Percentiles rank a stretch among this genome's conserved stretches.
Evolutionary conservation across 1,140 invertebrate genomes (phyloP).

Genomic region (Drosophila sechellia): DNA sequence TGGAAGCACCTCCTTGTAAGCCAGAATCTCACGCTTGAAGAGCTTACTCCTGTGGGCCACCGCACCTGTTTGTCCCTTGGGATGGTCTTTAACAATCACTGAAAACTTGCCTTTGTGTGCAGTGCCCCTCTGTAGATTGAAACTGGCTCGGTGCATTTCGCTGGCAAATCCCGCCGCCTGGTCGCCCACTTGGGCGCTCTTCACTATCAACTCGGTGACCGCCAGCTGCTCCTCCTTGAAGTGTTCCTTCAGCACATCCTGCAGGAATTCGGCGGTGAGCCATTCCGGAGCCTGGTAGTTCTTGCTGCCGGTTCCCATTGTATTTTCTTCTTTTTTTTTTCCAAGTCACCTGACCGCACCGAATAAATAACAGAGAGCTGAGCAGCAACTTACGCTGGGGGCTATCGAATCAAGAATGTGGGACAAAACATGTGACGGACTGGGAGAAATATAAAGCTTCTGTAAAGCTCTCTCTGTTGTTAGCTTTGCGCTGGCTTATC

Average conservation of each 20-base stretch:
- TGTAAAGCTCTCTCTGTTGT: slow-evolving; percentile 48
- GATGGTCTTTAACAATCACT: slow-evolving; percentile 80
- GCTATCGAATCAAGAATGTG: slow-evolving; percentile 46
- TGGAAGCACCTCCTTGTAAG: slow-evolving; percentile 78
- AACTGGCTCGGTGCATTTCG: slow-evolving; percentile 78
- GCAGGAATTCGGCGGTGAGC: slow-evolving; percentile 75
- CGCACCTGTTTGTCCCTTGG: slow-evolving; percentile 76
- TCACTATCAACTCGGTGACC: slow-evolving; percentile 70
- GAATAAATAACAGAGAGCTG: slow-evolving; percentile 23
- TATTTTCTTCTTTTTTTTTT: slow-evolving; percentile 29
- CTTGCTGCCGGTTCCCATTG: slow-evolving; percentile 79
- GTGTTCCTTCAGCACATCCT: slow-evolving; percentile 81
- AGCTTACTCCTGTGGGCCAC: slow-evolving; percentile 77
- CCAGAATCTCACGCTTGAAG: slow-evolving; percentile 79
- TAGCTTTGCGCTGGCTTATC: slow-evolving; percentile 26
- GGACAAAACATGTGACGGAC: slow-evolving; percentile 17
- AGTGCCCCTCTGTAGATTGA: slow-evolving; percentile 68
- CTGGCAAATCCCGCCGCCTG: slow-evolving; percentile 71
- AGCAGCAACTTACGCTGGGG: slow-evolving; percentile 30
- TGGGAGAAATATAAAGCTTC: slow-evolving; percentile 1
- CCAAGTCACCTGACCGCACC: slow-evolving; percentile 73
- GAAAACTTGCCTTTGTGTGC: slow-evolving; percentile 71
- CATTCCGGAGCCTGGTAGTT: slow-evolving; percentile 79
- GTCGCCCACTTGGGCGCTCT: slow-evolving; percentile 59
- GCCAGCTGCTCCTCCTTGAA: slow-evolving; percentile 75